Conservation (phyloP, 2,797 vertebrate genomes). For the Sebastes elongatus region DNA sequence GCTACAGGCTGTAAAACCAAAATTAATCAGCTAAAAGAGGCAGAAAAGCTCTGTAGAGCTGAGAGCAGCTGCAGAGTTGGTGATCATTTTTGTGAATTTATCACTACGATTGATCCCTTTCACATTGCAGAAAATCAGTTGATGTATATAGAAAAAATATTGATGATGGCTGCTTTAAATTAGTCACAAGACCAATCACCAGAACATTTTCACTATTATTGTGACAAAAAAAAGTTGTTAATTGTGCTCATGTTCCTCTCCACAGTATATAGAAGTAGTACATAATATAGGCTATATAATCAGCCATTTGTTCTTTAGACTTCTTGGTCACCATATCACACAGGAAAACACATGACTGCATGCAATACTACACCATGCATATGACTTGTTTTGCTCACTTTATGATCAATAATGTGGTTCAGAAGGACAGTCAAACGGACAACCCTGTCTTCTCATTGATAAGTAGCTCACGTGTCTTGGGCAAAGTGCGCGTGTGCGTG, state of each 20-base stretch:
- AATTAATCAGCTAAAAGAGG: not conserved
- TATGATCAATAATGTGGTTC: slow-evolving; percentile 16
- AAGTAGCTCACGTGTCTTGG: slow-evolving; percentile 32
- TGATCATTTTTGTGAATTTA: not conserved
- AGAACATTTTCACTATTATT: not conserved
- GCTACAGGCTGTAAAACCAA: not conserved
- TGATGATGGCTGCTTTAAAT: not conserved
- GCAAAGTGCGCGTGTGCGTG: slow-evolving; percentile 7
- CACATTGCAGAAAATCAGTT: not conserved
- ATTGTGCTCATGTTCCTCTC: not conserved
- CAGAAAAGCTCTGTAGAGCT: not conserved
- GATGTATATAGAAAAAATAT: not conserved
- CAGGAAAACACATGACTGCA: slow-evolving; percentile 13
- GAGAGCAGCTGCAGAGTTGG: not conserved
- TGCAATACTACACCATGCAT: slow-evolving; percentile 29
- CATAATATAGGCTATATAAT: not conserved
- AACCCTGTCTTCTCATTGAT: slow-evolving; percentile 10
- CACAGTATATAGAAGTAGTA: not conserved
- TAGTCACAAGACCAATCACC: not conserved
- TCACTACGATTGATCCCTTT: not conserved
- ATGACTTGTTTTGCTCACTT: slow-evolving; percentile 33
- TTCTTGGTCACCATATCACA: not conserved
- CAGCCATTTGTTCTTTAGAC: not conserved
- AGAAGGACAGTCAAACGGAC: not conserved
- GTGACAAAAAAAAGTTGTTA: not conserved